Conservation (phyloP, 2,797 vertebrate genomes). For the Chaunax sp. region DNA sequence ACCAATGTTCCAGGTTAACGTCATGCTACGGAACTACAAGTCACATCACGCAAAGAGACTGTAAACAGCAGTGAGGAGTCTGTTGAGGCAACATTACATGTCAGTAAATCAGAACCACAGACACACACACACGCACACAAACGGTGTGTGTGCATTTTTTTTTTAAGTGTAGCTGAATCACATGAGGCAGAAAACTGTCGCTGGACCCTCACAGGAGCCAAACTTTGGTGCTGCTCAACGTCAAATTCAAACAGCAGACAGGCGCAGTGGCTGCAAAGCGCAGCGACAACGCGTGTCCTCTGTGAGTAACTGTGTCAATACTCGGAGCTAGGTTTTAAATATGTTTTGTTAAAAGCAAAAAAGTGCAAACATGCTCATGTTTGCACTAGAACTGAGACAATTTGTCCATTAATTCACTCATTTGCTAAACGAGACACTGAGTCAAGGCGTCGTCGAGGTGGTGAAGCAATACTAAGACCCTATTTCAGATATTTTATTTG, state of each 20-base stretch:
- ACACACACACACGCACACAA: constrained; percentile 13
- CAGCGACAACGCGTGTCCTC: neutral
- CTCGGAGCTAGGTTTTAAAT: neutral
- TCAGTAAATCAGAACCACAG: constrained; percentile 23
- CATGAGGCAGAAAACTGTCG: constrained; percentile 51
- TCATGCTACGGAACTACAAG: constrained; percentile 43
- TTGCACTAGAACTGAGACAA: neutral
- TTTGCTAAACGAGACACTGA: neutral
- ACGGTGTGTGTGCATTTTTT: constrained; percentile 20
- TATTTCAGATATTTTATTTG: too few species aligned
- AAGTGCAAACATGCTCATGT: neutral
- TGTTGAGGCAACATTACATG: constrained; percentile 43
- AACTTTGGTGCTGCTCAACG: neutral
- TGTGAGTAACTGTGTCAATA: neutral
- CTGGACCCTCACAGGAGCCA: constrained; percentile 4
- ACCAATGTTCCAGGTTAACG: constrained; percentile 45
- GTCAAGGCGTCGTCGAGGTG: too few species aligned
- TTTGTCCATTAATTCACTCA: neutral
- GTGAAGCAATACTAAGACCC: too few species aligned
- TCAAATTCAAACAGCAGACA: neutral
- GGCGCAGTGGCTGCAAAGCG: too few species aligned
- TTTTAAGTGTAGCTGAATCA: constrained; percentile 45
- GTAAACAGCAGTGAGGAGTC: constrained; percentile 33
- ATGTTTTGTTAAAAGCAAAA: neutral
- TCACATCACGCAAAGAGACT: constrained; percentile 40